Evolutionary conservation across 2,113 vertebrate genomes (phyloP), one percentile per base, ranked within the genome.

Genomic region (Sander vitreus): DNA sequence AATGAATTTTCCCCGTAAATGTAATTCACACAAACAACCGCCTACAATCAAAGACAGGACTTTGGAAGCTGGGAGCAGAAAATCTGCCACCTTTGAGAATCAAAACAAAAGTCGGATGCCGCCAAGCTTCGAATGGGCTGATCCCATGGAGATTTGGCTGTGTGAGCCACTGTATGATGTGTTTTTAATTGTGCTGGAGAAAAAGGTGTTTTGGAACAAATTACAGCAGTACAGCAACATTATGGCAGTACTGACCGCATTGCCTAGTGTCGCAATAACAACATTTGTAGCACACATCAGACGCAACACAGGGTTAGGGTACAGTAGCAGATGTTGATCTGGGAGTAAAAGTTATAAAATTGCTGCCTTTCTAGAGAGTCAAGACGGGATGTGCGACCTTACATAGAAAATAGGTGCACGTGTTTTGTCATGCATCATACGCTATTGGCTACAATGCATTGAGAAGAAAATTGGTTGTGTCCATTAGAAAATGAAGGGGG

Each of bases 21-120:
- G 59, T 77, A 83, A 85, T 81, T 83, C 55, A 79, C 54, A 66
- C 81, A 89, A 84, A 91, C 80, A 55, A 74, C 58, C 11, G 11
- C 45, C 53, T 19, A 33, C 68, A 85, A 88, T 90, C 78, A 70
- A 63, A 89, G 73, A 84, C 45, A 72, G 81, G 33, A 13, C 78
- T 86, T 88, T 84, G 65, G 80, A 78, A 55, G 68, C 72, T 67
- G 21, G 13, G 66, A 83, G 81, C n/a, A 2, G 51, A 76, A 89
- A 83, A 86, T 92, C 88, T 87, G 88, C 59, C 69, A 77, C 64
- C 65, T 81, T 25, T 57, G 82, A 85, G 77, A 82, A 70, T 70
- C 33, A 30, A 85, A 86, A 85, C 74, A 85, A 81, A 59, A 67
- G 50, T 55, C 2, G 11, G 67, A 80, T 72, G 33, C n/a, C 8